These are phyloP conservation scores for Mormoops blainvillei DNA, from an alignment of 2,113 vertebrate genomes.

Conservation along the genomic window DNA sequence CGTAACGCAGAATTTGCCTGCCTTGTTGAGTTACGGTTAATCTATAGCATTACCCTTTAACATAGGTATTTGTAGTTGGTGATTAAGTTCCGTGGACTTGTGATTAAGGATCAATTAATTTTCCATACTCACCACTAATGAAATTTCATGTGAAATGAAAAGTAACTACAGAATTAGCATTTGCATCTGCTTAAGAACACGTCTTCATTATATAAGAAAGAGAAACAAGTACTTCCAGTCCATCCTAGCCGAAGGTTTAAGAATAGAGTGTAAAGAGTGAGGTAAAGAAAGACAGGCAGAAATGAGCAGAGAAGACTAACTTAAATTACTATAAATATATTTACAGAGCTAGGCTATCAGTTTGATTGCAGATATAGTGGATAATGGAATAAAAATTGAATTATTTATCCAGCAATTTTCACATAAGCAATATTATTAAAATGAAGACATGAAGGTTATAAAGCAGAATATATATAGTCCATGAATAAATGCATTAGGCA, in stretches of 20 bases:
- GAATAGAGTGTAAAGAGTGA: neutral
- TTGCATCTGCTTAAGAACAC: neutral
- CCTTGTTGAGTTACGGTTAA: conserved; percentile 59
- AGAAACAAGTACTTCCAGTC: neutral
- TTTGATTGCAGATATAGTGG: conserved; percentile 70
- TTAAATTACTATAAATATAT: conserved; percentile 62
- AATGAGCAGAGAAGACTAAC: conserved; percentile 41
- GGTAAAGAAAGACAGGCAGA: neutral
- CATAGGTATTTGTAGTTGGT: conserved; percentile 53
- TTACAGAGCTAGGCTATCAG: conserved; percentile 70
- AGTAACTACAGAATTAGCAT: conserved; percentile 35
- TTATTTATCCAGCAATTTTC: conserved; percentile 82
- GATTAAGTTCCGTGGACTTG: conserved; percentile 19
- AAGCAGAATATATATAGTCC: conserved; percentile 72
- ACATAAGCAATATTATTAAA: conserved; percentile 81
- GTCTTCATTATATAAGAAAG: neutral
- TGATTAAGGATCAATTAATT: conserved; percentile 66
- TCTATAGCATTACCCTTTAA: conserved; percentile 59
- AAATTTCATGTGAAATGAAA: conserved; percentile 56
- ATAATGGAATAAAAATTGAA: conserved; percentile 78
- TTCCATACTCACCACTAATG: conserved; percentile 37
- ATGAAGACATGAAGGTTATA: conserved; percentile 77
- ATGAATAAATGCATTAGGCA: conserved; percentile 79
- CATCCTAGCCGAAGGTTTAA: neutral
- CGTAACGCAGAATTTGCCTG: conserved; percentile 23